These are phyloP conservation scores for Zaprionus gabonicus DNA, from an alignment of 1,140 invertebrate genomes.

Conservation along the genomic window DNA sequence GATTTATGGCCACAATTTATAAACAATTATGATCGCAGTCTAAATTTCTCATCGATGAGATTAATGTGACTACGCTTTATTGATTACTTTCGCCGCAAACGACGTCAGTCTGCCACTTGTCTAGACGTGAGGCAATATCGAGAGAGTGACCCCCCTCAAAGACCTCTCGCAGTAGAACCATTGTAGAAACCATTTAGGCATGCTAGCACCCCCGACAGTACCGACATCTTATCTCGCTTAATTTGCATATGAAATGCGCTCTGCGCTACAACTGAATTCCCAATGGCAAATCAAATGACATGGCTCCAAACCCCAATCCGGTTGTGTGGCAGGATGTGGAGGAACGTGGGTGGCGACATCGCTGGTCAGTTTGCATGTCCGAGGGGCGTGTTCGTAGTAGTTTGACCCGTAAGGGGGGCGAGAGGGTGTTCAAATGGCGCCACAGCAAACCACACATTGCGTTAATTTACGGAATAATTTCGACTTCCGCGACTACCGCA, in stretches of 20 bases:
- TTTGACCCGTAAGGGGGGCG: constrained; percentile 15
- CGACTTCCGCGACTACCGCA: constrained; percentile 57
- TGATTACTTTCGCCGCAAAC: constrained; percentile 51
- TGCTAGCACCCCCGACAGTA: background rate
- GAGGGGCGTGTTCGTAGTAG: constrained; percentile 55
- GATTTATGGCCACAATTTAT: constrained; percentile 75
- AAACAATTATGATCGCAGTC: constrained; percentile 70
- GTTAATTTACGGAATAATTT: constrained; percentile 81
- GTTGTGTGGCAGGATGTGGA: background rate
- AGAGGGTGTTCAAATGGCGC: background rate
- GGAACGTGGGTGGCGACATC: background rate
- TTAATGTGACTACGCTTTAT: constrained; percentile 57
- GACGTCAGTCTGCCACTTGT: constrained; percentile 59
- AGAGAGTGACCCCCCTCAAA: background rate
- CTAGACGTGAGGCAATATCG: constrained; percentile 54
- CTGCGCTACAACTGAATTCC: constrained; percentile 59
- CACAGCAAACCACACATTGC: constrained; percentile 42
- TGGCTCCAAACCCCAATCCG: constrained; percentile 41
- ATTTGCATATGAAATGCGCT: constrained; percentile 80
- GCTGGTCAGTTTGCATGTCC: constrained; percentile 60
- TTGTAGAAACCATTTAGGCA: background rate
- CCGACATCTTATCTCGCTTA: constrained; percentile 67
- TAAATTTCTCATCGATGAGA: constrained; percentile 46
- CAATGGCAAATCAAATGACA: constrained; percentile 74
- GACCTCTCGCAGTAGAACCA: background rate